A percentile compares a stretch with the other conserved stretches of the same genome.
These are phyloP conservation scores for Microcebus ravelobensis DNA, from an alignment of 2,113 vertebrate species.

Conservation along the genomic window DNA sequence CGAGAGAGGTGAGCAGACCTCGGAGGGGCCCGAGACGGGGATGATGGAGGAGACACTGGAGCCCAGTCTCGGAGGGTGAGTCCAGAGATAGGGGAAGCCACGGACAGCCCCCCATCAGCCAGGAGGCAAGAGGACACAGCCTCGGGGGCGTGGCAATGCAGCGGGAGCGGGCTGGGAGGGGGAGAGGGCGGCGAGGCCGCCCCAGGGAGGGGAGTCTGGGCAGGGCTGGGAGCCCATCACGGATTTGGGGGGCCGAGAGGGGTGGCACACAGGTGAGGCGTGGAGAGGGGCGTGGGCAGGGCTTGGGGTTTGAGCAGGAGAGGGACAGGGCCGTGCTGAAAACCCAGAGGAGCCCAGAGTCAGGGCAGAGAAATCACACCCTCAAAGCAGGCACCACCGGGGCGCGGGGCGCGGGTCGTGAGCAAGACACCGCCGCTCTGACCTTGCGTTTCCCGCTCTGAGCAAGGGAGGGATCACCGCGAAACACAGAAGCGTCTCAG, in stretches of 20 bases:
- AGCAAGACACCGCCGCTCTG: not conserved
- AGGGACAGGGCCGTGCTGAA: not conserved
- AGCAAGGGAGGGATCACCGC: not conserved
- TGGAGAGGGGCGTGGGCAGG: not conserved
- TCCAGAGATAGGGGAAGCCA: too few relatives aligned
- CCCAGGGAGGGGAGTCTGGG: too few relatives aligned
- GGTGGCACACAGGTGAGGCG: not conserved
- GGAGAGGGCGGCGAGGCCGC: not conserved
- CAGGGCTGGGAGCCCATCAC: too few relatives aligned
- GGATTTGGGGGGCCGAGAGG: not conserved
- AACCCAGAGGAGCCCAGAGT: not conserved
- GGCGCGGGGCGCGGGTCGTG: accelerated
- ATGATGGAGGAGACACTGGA: accelerated
- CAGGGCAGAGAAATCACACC: not conserved
- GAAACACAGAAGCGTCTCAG: not conserved
- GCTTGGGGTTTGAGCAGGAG: too few relatives aligned
- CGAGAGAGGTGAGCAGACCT: not conserved
- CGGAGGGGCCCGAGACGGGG: accelerated
- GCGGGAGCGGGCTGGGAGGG: not conserved
- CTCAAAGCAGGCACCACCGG: not conserved
- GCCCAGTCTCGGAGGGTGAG: not conserved
- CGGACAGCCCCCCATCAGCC: not conserved
- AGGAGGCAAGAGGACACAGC: too few relatives aligned
- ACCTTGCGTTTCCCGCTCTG: not conserved
- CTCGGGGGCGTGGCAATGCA: too few relatives aligned